Evolutionary conservation across 2,888 invertebrate genomes (phyloP), one percentile per base, ranked within the genome.

Genomic region (Drosophila tripunctata): DNA sequence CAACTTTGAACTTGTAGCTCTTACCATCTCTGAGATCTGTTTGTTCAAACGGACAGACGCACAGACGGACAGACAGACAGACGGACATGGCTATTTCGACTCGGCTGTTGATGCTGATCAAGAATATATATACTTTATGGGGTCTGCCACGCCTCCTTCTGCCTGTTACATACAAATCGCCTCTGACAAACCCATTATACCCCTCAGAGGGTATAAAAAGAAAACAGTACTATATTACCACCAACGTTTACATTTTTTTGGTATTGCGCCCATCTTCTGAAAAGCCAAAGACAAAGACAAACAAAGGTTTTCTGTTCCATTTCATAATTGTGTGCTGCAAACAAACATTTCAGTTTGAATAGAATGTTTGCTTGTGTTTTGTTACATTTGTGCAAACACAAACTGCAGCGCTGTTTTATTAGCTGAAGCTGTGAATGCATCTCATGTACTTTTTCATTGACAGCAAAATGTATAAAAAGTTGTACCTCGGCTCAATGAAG

Each of bases 331-430:
- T 24, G 36, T 22, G 22, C 30, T 31, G 2, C 7, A 15, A 43
- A 44, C 44, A 43, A 58, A 69, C 68, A 78, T 55, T 63, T 10
- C 21, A 50, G 17, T 40, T 51, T 24, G 27, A 45, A 64, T 40
- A 63, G n/a, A 50, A 36, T 12, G 21, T 15, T 35, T 5, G 7
- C 6, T 12, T 14, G 1, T 10, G 10, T 4, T 2, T 21, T 55
- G 30, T 48, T 67, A 65, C 81, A 81, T 52, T 65, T 80, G 79
- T 74, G 66, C 60, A 67, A 83, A 80, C 45, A 77, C 5, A 21
- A 58, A 21, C 38, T 35, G n/a, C 22, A 44, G 36, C 31, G 12
- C 24, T 64, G 55, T 64, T 54, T 48, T 52, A 52, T 35, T 57
- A 51, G 50, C 75, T 57, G 72, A 45, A 35, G 36, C 15, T 41